Percentiles rank a stretch among this genome's conserved stretches.
Conservation (phyloP, 2,888 invertebrate genomes). For the Acrobasis suavella region DNA sequence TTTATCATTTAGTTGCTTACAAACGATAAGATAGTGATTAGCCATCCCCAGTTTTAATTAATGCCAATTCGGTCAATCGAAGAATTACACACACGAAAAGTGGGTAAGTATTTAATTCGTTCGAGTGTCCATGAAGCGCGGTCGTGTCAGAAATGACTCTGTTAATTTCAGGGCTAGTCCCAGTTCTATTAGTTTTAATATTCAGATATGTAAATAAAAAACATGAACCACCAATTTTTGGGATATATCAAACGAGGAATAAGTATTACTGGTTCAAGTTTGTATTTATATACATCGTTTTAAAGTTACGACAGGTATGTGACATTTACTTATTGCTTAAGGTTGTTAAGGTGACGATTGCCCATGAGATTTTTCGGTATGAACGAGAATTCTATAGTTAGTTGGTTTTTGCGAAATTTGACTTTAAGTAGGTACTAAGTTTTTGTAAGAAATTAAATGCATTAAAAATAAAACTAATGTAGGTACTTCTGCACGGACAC, state of each 20-base stretch:
- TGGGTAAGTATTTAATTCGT: not conserved
- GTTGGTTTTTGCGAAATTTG: too few species aligned
- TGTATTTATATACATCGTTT: conserved; percentile 64
- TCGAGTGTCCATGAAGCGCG: not conserved
- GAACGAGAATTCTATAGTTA: too few species aligned
- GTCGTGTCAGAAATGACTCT: conserved; percentile 47
- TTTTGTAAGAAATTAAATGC: too few species aligned
- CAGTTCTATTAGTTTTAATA: conserved; percentile 48
- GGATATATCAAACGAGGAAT: conserved; percentile 77
- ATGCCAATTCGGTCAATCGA: not conserved
- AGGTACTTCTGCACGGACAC: too few species aligned
- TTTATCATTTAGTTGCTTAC: not conserved
- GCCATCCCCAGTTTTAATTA: conserved; percentile 12
- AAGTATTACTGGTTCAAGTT: conserved; percentile 79
- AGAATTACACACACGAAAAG: too few species aligned
- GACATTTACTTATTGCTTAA: not conserved
- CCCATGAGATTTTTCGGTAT: too few species aligned
- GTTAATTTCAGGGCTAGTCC: conserved; percentile 48
- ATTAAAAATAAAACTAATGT: too few species aligned
- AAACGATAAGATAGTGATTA: conserved; percentile 11
- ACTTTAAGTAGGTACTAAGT: too few species aligned
- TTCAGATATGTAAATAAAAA: conserved; percentile 61
- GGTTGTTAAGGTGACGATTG: too few species aligned
- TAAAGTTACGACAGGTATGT: conserved; percentile 74
- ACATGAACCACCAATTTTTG: conserved; percentile 65